Percentiles rank a stretch among this genome's conserved stretches.
phyloP scores from a whole-genome alignment of 2,888 invertebrate species.

The Synergus umbraculus region DNA sequence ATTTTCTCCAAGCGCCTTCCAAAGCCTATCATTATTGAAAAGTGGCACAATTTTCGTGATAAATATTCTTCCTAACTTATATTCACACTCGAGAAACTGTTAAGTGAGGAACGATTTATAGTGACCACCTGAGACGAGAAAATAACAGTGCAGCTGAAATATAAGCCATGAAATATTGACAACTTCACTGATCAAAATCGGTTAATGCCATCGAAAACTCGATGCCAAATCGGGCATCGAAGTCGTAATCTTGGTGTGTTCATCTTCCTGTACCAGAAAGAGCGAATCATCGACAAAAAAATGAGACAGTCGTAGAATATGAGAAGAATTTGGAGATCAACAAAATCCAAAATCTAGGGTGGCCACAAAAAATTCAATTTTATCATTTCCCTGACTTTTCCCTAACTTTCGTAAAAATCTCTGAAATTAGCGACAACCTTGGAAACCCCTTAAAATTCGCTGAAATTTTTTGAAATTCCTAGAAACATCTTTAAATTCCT shows the following conservation, averaged over 20 bases:
- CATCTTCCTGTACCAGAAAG: too few relatives aligned
- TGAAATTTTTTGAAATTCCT: too few relatives aligned
- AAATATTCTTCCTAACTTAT: conserved; percentile 33
- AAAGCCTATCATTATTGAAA: conserved; percentile 16
- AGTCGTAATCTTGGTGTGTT: too few relatives aligned
- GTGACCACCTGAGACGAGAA: conserved; percentile 37
- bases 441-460: too few relatives aligned
- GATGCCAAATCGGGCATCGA: too few relatives aligned
- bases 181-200: conserved; percentile 21
- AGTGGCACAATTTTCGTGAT: conserved; percentile 34
- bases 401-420: too few relatives aligned
- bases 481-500: too few relatives aligned
- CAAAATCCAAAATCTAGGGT: background rate
- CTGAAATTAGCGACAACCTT: too few relatives aligned
- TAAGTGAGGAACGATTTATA: conserved; percentile 21
- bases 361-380: too few relatives aligned
- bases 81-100: conserved; percentile 28
- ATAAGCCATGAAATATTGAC: conserved; percentile 25
- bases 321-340: background rate
- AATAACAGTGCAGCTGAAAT: conserved; percentile 33
- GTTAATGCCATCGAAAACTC: background rate
- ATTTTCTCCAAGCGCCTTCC: background rate
- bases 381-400: too few relatives aligned
- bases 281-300: background rate
- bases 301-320: background rate